Percentiles rank a stretch among this genome's conserved stretches.
phyloP scores from a whole-genome alignment of 30 jellyfish, hydroid and myxozoan species.

The Chrysaora quinquecirrha region DNA sequence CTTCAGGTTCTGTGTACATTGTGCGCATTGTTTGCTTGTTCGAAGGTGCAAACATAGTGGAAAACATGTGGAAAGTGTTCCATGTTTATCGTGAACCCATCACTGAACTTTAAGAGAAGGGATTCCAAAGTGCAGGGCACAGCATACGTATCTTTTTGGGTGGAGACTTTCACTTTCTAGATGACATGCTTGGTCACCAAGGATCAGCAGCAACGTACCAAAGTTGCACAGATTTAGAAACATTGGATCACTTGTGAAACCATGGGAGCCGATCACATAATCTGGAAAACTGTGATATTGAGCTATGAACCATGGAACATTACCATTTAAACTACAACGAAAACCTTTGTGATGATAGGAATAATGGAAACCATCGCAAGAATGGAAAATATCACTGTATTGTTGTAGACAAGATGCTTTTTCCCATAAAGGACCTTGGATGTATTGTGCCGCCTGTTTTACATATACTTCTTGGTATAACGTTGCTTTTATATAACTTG shows the following conservation, averaged over 20 bases:
- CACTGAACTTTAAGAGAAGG: constrained; percentile 30
- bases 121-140: constrained; percentile 13
- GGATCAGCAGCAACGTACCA: constrained; percentile 42
- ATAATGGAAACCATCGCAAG: constrained; percentile 15
- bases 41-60: constrained; percentile 50
- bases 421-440: constrained; percentile 33
- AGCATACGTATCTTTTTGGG: constrained; percentile 25
- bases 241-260: constrained; percentile 10
- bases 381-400: constrained; percentile 38
- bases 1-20: constrained; percentile 56
- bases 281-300: constrained; percentile 11
- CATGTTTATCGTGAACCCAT: constrained; percentile 6
- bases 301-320: constrained; percentile 33
- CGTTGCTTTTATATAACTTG: constrained; percentile 12
- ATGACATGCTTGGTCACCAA: too few species aligned
- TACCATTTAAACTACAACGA: constrained; percentile 35
- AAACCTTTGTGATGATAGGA: constrained; percentile 54
- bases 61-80: constrained; percentile 39
- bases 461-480: constrained; percentile 40
- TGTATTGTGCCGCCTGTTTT: constrained; percentile 44
- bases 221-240: constrained; percentile 9
- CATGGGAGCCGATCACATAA: constrained; percentile 39
- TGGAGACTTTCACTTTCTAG: too few species aligned
- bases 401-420: constrained; percentile 38
- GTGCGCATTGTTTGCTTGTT: constrained; percentile 35